Evolutionary conservation across 2,113 vertebrate species (phyloP), one percentile per base, ranked within the genome.

Genomic region (Patagioenas fasciata): DNA sequence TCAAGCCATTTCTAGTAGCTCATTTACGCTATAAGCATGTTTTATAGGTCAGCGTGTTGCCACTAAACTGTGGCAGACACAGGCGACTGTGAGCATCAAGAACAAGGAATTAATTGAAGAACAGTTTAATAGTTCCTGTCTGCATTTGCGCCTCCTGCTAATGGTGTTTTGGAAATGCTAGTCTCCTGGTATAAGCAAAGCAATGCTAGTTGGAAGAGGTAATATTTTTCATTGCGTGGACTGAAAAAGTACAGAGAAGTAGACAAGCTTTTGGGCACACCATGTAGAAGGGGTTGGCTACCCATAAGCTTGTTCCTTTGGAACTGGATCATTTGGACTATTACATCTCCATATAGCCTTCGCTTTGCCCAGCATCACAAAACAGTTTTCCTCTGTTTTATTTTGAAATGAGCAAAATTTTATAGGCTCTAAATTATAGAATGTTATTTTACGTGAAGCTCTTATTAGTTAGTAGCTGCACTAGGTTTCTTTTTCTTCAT

Each of bases 401-500:
- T 79, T 91, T 85, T 94, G 87, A 96, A 56, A 95, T 34, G 57
- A 91, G 28, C 38, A 71, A 62, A 86, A 71, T 83, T 78, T 78
- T 93, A 61, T 80, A 31, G 56, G 18, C 56, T 66, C 53, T 90
- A 38, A 90, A 86, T 78, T 83, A 50, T 8, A 64, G 57, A 47
- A 47, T 1, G 0, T 28, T 62, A 36, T 79, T 91, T 88, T 56
- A 40, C 48, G 12, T 48, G 15, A 80, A 87, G 34, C 10, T 85
- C 23, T 50, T 81, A 36, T 56, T 83, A 53, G 7, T 72, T 88
- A 90, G 14, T 79, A 73, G 79, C 91, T 88, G 66, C 81, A 47
- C 60, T 70, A 85, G 51, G 74, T 85, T 92, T 85, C 77, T 84
- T 97, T 97, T 91, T 95, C 86, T 91, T 96, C 61, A 34, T 89